Evolutionary conservation across 2,113 vertebrate species (phyloP).

Genomic region (Argyrosomus japonicus): DNA sequence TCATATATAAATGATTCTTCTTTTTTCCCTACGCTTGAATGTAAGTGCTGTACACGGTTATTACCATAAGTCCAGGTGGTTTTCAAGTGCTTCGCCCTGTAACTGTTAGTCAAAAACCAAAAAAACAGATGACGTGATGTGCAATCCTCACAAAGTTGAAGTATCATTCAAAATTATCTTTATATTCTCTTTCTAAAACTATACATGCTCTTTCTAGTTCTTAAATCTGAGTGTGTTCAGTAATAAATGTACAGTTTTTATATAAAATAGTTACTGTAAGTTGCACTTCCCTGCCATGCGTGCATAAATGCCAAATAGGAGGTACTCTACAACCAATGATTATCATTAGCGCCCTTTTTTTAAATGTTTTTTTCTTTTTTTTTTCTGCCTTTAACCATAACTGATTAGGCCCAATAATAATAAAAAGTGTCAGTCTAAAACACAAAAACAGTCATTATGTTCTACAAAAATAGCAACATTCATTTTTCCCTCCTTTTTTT

Average conservation of each 20-base stretch:
- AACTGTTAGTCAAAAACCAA: constrained; percentile 24
- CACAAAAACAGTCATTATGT: constrained; percentile 69
- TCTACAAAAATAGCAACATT: constrained; percentile 84
- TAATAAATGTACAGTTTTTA: constrained; percentile 68
- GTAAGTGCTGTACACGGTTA: constrained; percentile 61
- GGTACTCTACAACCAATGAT: constrained; percentile 74
- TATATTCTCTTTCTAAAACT: constrained; percentile 65
- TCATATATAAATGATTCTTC: constrained; percentile 22
- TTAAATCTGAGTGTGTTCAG: constrained; percentile 60
- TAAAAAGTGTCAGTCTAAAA: constrained; percentile 68
- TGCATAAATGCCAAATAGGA: constrained; percentile 71
- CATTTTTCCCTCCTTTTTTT: constrained; percentile 62
- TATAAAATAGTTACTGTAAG: constrained; percentile 74
- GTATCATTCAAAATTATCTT: constrained; percentile 44
- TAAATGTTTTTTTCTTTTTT: not conserved
- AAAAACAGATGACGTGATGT: constrained; percentile 30
- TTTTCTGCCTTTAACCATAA: constrained; percentile 27
- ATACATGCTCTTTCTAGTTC: constrained; percentile 55
- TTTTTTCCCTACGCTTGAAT: constrained; percentile 25
- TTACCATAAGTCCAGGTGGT: constrained; percentile 35
- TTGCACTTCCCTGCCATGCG: constrained; percentile 71
- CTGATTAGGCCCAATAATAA: constrained; percentile 51
- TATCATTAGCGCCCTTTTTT: constrained; percentile 69
- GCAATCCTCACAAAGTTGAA: constrained; percentile 47
- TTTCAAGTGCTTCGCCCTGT: constrained; percentile 62